Base-by-base conservation (phyloP, 1,140 invertebrate species). In the Cyphomyrmex costatus region DNA sequence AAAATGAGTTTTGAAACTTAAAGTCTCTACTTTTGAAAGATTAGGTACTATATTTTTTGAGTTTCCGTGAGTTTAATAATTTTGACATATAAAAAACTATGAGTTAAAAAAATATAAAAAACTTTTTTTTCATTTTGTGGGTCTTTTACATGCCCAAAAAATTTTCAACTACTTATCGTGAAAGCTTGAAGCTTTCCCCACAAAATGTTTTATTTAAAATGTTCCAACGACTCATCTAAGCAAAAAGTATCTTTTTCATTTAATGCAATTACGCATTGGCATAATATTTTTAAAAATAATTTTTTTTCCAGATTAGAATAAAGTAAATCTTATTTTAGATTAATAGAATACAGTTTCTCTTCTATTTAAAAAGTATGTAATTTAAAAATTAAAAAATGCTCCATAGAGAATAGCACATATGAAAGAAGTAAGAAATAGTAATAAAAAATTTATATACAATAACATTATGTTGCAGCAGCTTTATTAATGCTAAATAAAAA, bases 261-360 rank as follows among this genome's bases (percentile, higher is more conserved):
- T 33, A 51, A 8, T 1, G n/a, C 7, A 42, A 77, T 14, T 78
- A 3, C 10, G 2, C 19, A 33, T 78, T 78, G 16, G 10, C 1
- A 77, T 42, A 30, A 6, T 30, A 21, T 46, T 19, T 46, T 24
- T 63, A 46, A 78, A n/a, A 78, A 49, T 53, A 16, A 63, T 36
- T 70, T 49, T n/a, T 10, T 66, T 80, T 46, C 63, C 77, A 80
- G 77, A 21, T 36, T 80, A 46, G 27, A 80, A 19, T 70, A 36
- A 79, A 10, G 27, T 80, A 36, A 70, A 70, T 19, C 5, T 68
- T 68, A 70, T 80, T 53, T 19, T 19, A 79, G 68, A 24, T 12
- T 16, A 73, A 78, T n/a, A 53, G 36, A 42, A 60, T 19, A 58
- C 8, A 42, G 36, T 30, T 51, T 10, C 5, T 60, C 19, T 24